Evolutionary conservation across 1,140 invertebrate genomes (phyloP), one percentile per base, ranked within the genome.

Genomic region (Bathynomus jamesi): DNA sequence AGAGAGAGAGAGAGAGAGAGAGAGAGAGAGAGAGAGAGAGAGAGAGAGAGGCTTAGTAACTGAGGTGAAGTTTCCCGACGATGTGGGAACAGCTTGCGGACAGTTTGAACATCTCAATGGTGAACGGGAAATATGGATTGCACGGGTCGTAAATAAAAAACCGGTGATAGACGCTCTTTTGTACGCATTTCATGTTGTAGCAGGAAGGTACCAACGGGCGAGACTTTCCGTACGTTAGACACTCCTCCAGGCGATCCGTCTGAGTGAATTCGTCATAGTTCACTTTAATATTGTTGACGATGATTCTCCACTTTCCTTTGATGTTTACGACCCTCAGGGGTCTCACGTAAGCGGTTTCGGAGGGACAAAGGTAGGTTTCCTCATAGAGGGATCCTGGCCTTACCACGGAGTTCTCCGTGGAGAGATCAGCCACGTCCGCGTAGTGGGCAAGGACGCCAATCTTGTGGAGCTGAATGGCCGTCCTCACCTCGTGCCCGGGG

Each of bases 281-380:
- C 10, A 77, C 77, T 32, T 81, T 77, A 0, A 81, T 76, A 31
- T 77, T 67, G 69, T 79, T 80, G 60, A 81, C 76, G 21, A 81
- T 73, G 65, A 79, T 75, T 32, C 75, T 75, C 80, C 80, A 81
- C 69, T 73, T 74, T 2, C 79, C 79, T 25, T 80, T 71, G 2
- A 71, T 62, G 67, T 80, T 78, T 10, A 70, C 70, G 28, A 80
- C 80, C 25, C 80, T 27, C 24, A 80, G 67, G 21, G 79, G 80
- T 27, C 70, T 69, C 4, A 76, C 73, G 65, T 80, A 80, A 21
- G 25, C 24, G 29, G 74, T 75, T 13, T 66, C 75, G 28, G 67
- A 70, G 0, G 76, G 69, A 30, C 78, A 79, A 28, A 79, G 67
- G 65, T 79, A 79, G 7, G 77, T 79, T 65, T 80, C 79, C 30